Evolutionary conservation across 2,797 vertebrate species (phyloP).

Genomic region (Pyrrhura leucotis): DNA sequence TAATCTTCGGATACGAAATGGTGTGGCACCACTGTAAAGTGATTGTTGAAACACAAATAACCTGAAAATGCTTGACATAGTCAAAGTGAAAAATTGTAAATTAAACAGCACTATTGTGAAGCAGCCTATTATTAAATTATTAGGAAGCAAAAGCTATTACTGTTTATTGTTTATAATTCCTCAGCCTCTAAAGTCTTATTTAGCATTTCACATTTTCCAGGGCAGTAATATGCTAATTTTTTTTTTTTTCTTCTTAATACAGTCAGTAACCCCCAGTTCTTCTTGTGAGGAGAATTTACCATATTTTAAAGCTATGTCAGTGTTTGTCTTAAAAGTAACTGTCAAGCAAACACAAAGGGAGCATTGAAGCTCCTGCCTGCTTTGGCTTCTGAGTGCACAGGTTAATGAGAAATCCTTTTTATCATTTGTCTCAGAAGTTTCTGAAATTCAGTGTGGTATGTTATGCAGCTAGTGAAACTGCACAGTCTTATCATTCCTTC

Average conservation of each 20-base stretch:
- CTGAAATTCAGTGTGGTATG: neutral
- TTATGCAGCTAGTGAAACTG: neutral
- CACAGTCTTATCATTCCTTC: neutral
- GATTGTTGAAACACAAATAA: neutral
- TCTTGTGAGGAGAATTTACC: neutral
- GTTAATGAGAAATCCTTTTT: neutral
- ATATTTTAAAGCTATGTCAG: neutral
- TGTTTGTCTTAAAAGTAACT: neutral
- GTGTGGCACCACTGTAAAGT: neutral
- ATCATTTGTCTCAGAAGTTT: neutral
- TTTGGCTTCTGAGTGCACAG: neutral
- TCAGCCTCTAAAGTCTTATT: neutral
- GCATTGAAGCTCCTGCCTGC: neutral
- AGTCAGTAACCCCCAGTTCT: neutral
- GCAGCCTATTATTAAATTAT: slow-evolving; percentile 7
- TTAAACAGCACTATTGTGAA: slow-evolving; percentile 32
- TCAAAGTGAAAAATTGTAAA: slow-evolving; percentile 21
- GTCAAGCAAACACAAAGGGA: neutral
- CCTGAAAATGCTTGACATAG: neutral
- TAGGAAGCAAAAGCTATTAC: neutral
- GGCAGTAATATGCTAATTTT: neutral
- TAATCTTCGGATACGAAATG: neutral
- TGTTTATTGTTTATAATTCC: neutral
- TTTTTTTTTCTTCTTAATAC: neutral
- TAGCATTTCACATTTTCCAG: slow-evolving; percentile 18